These are phyloP conservation scores for Drosophila asahinai DNA, from an alignment of 1,140 invertebrate species.

Conservation along the genomic window DNA sequence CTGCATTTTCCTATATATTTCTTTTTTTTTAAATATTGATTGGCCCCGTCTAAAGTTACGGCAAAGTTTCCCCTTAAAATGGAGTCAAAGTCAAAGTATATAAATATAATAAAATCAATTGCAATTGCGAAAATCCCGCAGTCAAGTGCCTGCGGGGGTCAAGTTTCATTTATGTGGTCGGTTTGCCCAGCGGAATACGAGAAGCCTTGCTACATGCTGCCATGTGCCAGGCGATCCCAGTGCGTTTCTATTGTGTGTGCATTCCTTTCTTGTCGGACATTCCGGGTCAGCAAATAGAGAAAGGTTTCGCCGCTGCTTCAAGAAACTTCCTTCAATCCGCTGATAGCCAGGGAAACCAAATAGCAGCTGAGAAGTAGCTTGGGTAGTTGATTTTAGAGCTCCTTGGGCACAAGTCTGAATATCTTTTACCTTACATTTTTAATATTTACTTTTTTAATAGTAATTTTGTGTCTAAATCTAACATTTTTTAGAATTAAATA, in stretches of 20 bases:
- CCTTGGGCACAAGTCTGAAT: too few species aligned
- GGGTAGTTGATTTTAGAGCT: not conserved
- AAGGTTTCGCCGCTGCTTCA: slow-evolving; percentile 2
- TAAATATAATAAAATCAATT: slow-evolving; percentile 43
- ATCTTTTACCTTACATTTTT: too few species aligned
- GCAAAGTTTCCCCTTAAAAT: slow-evolving; percentile 34
- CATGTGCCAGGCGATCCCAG: slow-evolving; percentile 18
- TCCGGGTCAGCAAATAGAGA: slow-evolving; percentile 29
- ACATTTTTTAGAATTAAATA: too few species aligned
- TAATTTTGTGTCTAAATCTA: too few species aligned
- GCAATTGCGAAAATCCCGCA: slow-evolving; percentile 32
- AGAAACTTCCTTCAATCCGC: slow-evolving; percentile 3
- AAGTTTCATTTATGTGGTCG: slow-evolving; percentile 28
- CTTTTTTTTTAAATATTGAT: slow-evolving; percentile 39
- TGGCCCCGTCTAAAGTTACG: slow-evolving; percentile 23
- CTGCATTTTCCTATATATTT: slow-evolving; percentile 3
- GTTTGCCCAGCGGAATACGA: slow-evolving; percentile 20
- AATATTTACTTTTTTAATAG: too few species aligned
- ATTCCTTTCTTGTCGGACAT: slow-evolving; percentile 19
- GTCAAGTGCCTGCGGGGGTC: slow-evolving; percentile 20
- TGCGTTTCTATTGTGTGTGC: slow-evolving; percentile 27
- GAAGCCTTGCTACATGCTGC: slow-evolving; percentile 11
- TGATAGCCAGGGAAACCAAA: slow-evolving; percentile 8
- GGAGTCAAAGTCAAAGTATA: slow-evolving; percentile 39
- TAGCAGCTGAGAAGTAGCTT: not conserved